Base-by-base conservation (phyloP, 2,888 invertebrate species). In the Cheilosia scutellata region DNA sequence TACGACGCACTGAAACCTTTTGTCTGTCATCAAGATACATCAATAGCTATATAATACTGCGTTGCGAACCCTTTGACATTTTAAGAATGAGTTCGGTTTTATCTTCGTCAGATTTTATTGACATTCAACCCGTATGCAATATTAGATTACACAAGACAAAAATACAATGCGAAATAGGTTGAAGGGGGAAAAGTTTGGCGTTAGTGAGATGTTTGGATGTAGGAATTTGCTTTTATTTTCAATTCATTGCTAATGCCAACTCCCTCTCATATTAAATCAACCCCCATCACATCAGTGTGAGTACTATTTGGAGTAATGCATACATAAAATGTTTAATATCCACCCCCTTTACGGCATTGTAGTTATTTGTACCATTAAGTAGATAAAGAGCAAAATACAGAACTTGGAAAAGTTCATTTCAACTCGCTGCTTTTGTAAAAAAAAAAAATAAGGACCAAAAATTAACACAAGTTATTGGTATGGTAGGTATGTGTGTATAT, bases 41-140 rank as follows among this genome's bases (percentile, higher is more conserved):
- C 74, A 68, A 66, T 65, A 65, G 58, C 65, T 66, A 68, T 68
- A 49, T 20, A n/a, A 72, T n/a, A 55, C 42, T 49, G 49, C 55
- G 29, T 16, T 33, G 44, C 29, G 66, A 80, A 62, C 80, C 75
- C 62, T 82, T 76, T 80, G 70, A 75, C 76, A 76, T 82, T 82
- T 82, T 70, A 70, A 70, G 76, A 82, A 76, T 82, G 62, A 82
- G 80, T 63, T 82, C 51, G 63, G 75, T 75, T 82, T 82, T 75
- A 82, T 82, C 75, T 75, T 70, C 70, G 75, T 70, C 49, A 75
- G 80, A 82, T 82, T 75, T 82, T 75, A 82, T 82, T 82, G 82
- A 76, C 75, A 82, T 82, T 82, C 76, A 70, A 82, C 82, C 82
- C 82, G 82, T 76, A 82, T 82, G 75, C 75, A 82, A 82, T 82